Percentiles rank a stretch among this genome's conserved stretches.
These are phyloP conservation scores for Eugnorisma glareosa DNA, from an alignment of 2,888 invertebrate genomes.

Conservation along the genomic window DNA sequence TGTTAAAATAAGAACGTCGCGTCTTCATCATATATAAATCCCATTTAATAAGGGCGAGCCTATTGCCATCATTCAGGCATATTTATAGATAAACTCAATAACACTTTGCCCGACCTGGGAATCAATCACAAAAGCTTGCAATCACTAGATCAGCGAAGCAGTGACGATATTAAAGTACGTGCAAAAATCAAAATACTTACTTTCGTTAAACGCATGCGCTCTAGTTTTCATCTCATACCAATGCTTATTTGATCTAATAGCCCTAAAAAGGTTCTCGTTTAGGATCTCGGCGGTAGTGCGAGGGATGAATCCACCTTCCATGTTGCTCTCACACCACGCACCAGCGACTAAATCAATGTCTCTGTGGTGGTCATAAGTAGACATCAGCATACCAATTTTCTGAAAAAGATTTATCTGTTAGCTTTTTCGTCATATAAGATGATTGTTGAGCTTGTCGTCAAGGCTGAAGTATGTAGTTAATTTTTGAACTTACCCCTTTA, in stretches of 20 bases:
- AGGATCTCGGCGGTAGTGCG: constrained; percentile 96
- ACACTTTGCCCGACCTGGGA: neutral
- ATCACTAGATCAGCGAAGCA: neutral
- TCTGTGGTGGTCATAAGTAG: constrained; percentile 63
- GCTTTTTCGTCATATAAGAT: neutral
- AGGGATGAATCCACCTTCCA: constrained; percentile 95
- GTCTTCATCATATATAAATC: neutral
- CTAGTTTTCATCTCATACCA: constrained; percentile 90
- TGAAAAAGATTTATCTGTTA: neutral
- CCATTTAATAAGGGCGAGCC: neutral
- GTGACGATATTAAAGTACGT: neutral
- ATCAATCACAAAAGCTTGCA: neutral
- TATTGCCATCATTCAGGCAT: neutral
- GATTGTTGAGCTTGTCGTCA: neutral
- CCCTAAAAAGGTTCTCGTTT: constrained; percentile 94
- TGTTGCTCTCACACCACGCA: constrained; percentile 93
- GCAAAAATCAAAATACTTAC: constrained; percentile 62
- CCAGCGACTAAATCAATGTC: constrained; percentile 97
- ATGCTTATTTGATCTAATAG: constrained; percentile 95
- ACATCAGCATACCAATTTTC: neutral
- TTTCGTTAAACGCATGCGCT: constrained; percentile 73
- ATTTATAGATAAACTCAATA: neutral
- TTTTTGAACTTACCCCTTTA: neutral
- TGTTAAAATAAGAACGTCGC: neutral
- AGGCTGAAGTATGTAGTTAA: neutral